Percentiles rank a stretch among this genome's conserved stretches.
Evolutionary conservation across 2,888 invertebrate genomes (phyloP).

Genomic region (Tromatobia lineatoria): DNA sequence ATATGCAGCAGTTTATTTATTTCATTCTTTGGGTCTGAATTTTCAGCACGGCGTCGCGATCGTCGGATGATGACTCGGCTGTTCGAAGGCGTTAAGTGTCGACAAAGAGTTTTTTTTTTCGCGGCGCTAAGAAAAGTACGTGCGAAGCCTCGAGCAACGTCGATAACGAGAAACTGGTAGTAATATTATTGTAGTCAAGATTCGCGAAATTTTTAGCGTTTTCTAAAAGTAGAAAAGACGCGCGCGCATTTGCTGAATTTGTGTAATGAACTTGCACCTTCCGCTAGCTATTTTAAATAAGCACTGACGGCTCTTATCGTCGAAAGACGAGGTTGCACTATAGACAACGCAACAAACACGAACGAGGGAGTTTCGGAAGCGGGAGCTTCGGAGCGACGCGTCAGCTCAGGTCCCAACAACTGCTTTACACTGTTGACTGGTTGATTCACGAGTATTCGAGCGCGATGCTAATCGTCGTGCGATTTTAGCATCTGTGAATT

Average conservation of each 20-base stretch:
- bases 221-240: background rate
- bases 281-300: slow-evolving; percentile 27
- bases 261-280: background rate
- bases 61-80: slow-evolving; percentile 63
- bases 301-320: slow-evolving; percentile 57
- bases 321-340: slow-evolving; percentile 5
- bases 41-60: slow-evolving; percentile 36
- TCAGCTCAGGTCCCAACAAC: background rate
- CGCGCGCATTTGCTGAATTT: background rate
- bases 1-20: slow-evolving; percentile 17
- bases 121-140: background rate
- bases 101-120: background rate
- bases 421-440: background rate
- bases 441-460: background rate
- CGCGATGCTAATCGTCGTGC: slow-evolving; percentile 9
- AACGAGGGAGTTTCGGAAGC: background rate
- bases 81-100: slow-evolving; percentile 34
- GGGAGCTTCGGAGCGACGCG: slow-evolving; percentile 14
- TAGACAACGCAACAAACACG: slow-evolving; percentile 40
- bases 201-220: background rate
- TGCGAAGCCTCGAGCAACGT: background rate
- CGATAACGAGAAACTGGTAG: background rate
- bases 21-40: slow-evolving; percentile 17
- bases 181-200: background rate
- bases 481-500: slow-evolving; percentile 7